Percentiles rank a stretch among this genome's conserved stretches.
phyloP scores from a whole-genome alignment of 2,888 invertebrate species.

The Phrixothrix hirtus region DNA sequence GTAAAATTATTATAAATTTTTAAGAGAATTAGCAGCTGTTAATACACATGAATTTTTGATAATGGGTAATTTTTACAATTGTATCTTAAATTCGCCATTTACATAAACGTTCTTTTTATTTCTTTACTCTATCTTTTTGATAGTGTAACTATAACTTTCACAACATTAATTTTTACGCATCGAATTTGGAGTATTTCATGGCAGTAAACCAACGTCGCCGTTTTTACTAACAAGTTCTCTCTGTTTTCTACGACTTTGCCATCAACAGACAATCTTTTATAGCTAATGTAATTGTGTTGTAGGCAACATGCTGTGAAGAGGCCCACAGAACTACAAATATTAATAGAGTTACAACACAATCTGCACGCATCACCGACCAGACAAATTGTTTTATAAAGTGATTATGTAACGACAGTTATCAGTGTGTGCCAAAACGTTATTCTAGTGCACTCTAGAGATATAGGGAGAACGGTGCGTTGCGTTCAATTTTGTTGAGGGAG shows the following conservation, averaged over 20 bases:
- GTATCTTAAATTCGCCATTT: background rate
- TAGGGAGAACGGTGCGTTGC: slow-evolving; percentile 16
- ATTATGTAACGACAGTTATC: slow-evolving; percentile 65
- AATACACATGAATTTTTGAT: too few relatives aligned
- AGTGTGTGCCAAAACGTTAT: slow-evolving; percentile 46
- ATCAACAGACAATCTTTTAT: slow-evolving; percentile 28
- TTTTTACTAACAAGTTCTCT: slow-evolving; percentile 5
- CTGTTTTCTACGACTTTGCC: slow-evolving; percentile 1
- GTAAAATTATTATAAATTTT: too few relatives aligned
- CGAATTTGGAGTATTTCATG: slow-evolving; percentile 1
- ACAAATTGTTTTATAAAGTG: slow-evolving; percentile 82
- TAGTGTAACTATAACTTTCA: slow-evolving; percentile 4
- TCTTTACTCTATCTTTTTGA: background rate
- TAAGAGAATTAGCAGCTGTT: too few relatives aligned
- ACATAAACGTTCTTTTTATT: background rate
- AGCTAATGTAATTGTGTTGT: slow-evolving; percentile 37
- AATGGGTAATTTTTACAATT: background rate
- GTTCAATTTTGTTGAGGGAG: slow-evolving; percentile 20
- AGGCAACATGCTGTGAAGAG: slow-evolving; percentile 40
- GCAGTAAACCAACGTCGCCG: slow-evolving; percentile 1
- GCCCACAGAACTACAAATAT: slow-evolving; percentile 54
- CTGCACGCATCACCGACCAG: slow-evolving; percentile 71
- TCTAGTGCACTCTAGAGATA: slow-evolving; percentile 40
- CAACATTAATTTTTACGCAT: slow-evolving; percentile 5
- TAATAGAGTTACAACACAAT: slow-evolving; percentile 58